Conservation (phyloP, 2,888 invertebrate species). For the Ectemnius lituratus region DNA sequence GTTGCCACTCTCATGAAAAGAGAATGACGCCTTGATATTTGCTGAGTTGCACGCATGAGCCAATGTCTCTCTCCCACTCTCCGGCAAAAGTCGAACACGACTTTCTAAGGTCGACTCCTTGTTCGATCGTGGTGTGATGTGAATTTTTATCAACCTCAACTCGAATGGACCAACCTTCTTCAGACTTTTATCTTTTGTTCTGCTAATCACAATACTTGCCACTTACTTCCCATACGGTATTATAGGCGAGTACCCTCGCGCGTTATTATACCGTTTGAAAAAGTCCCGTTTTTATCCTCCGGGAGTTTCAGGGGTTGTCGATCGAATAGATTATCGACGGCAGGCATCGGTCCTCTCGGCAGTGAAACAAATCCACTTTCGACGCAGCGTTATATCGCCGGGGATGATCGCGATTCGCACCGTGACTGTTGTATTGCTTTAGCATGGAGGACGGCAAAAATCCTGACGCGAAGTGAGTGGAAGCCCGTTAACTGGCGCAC, state of each 20-base stretch:
- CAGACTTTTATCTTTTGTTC: neutral
- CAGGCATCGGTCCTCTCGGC: constrained; percentile 12
- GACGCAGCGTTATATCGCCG: constrained; percentile 7
- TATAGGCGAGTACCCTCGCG: neutral
- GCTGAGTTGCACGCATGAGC: constrained; percentile 11
- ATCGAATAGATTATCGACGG: constrained; percentile 19
- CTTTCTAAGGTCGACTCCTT: constrained; percentile 37
- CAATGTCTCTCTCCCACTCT: neutral
- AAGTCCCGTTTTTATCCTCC: neutral
- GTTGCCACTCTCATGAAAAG: constrained; percentile 37
- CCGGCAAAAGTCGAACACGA: constrained; percentile 28
- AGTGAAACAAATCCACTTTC: constrained; percentile 17
- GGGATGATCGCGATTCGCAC: constrained; percentile 13
- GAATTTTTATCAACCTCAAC: constrained; percentile 37
- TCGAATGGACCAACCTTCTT: constrained; percentile 11
- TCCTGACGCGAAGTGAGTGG: neutral
- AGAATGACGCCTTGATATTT: constrained; percentile 34
- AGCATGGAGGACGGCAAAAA: neutral
- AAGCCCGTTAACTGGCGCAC: constrained; percentile 26
- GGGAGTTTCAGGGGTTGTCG: constrained; percentile 2
- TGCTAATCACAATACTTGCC: no score
- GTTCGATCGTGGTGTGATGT: constrained; percentile 27
- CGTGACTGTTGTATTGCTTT: no score
- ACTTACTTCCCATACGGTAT: no score
- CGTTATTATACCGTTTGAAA: neutral